Evolutionary conservation across 1,140 invertebrate species (phyloP), one percentile per base, ranked within the genome.

Genomic region (Tribolium castaneum): DNA sequence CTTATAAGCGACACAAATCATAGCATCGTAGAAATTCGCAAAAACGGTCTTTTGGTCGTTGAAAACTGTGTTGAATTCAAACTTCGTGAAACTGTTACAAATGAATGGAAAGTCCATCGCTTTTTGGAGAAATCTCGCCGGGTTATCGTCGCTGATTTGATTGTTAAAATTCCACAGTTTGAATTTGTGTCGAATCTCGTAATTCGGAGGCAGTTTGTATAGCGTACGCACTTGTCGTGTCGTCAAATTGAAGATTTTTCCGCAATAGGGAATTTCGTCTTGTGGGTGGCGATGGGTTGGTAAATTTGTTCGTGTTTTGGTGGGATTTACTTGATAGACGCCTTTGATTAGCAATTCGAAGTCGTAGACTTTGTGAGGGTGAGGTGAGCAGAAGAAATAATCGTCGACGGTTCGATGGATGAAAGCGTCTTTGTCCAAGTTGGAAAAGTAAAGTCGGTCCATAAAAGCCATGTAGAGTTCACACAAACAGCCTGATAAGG

Each of bases 341-440:
- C 16, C n/a, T 39, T 19, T 34, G 10, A 52, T 34, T 0, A 9
- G 13, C 5, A 9, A 3, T 22, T 13, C 45, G 66, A 79, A 79
- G 10, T 12, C 19, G 1, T 70, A 12, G 3, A 76, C 51, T 45
- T 71, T 35, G 7, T 54, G 3, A 3, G 2, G 12, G 6, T 59
- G 13, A 2, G 34, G 10, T 9, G 78, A 76, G 16, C 73, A 76
- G 10, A 76, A 76, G 12, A 79, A 70, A 70, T 76, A 79, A 45
- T 79, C 78, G 70, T 79, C 78, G 13, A 76, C 78, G 1, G 51
- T 45, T 3, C 78, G 35, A 50, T 79, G 74, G 6, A 79, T 6
- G 12, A 76, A 76, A 49, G 9, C 25, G 22, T 35, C 51, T 4
- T 6, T 6, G 25, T 39, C 25, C 2, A 72, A 22, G 12, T 16